Evolutionary conservation across 2,113 vertebrate genomes (phyloP), one percentile per base, ranked within the genome.

Genomic region (Rissa tridactyla): DNA sequence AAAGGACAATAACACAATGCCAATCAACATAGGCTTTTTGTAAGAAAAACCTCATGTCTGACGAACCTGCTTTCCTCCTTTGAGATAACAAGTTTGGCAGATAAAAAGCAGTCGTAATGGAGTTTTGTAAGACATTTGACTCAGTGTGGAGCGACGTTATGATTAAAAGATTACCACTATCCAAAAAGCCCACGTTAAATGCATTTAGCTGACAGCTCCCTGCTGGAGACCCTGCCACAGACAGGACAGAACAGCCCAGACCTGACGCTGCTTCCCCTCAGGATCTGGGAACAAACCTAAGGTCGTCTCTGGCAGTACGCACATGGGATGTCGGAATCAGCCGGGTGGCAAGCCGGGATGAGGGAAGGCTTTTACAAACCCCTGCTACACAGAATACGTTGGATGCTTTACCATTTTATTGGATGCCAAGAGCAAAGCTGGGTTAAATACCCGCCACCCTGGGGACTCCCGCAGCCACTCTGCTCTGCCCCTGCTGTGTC

Each of bases 81-180:
- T 19, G 54, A 83, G 42, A 19, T 51, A 15, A 40, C 42, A 61
- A 17, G 15, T 34, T 57, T 20, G 69, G 76, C 27, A 10, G 47
- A 20, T 42, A 75, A 34, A 72, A 36, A 70, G 57, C 76, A 77
- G 62, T 46, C 2, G 2, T 17, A 46, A 46, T 47, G 57, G 58
- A 47, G 30, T 77, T 65, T 47, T 49, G 38, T 10, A 66, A 87
- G 40, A 72, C 3, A 4, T 34, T 29, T 66, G 70, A 69, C 61
- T 75, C 13, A 11, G 32, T 10, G 16, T 0, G 0, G 13, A 52
- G 54, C 0, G 2, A 57, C 20, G 9, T 22, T 29, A 15, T 3
- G 54, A 88, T 66, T 44, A 51, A 26, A 40, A 88, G 54, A 46
- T 69, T 27, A 55, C 16, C 58, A 18, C 64, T 38, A 9, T 25